These are phyloP conservation scores for Ceratoteleas bidentatus DNA, from an alignment of 1,140 invertebrate genomes.

Conservation along the genomic window DNA sequence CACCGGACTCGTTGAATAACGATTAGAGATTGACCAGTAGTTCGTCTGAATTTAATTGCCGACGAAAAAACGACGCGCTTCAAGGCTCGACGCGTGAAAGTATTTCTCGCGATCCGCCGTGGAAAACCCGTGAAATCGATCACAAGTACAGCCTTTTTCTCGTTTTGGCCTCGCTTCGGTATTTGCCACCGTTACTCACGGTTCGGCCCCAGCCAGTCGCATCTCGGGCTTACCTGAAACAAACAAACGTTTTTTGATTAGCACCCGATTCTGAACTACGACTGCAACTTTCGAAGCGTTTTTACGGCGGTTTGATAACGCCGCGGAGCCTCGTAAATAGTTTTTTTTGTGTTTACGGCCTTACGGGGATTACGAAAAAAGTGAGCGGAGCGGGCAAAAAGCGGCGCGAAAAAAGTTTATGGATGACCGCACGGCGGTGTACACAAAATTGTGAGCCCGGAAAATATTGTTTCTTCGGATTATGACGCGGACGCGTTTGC, in stretches of 20 bases:
- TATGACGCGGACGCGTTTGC: constrained; percentile 5
- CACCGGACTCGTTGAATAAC: neutral
- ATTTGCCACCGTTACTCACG: constrained; percentile 8
- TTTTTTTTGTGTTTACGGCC: constrained; percentile 38
- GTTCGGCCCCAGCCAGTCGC: neutral
- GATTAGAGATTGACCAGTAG: neutral
- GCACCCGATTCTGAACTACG: constrained; percentile 7
- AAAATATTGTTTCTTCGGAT: constrained; percentile 25
- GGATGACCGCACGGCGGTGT: constrained; percentile 24
- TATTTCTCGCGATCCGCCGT: neutral
- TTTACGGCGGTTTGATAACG: constrained; percentile 35
- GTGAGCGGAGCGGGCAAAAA: neutral
- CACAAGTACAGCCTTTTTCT: no score
- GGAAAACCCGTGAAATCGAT: neutral
- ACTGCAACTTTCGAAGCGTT: constrained; percentile 18
- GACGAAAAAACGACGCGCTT: neutral
- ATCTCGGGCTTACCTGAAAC: constrained; percentile 36
- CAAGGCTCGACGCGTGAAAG: neutral
- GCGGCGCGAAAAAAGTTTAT: constrained; percentile 11
- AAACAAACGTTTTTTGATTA: constrained; percentile 35
- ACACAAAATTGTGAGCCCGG: constrained; percentile 27
- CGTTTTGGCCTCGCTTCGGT: no score
- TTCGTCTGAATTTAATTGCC: neutral
- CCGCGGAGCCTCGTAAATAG: constrained; percentile 4
- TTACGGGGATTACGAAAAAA: constrained; percentile 26